Conservation (phyloP, 1,140 invertebrate genomes). For the Ostrea edulis region DNA sequence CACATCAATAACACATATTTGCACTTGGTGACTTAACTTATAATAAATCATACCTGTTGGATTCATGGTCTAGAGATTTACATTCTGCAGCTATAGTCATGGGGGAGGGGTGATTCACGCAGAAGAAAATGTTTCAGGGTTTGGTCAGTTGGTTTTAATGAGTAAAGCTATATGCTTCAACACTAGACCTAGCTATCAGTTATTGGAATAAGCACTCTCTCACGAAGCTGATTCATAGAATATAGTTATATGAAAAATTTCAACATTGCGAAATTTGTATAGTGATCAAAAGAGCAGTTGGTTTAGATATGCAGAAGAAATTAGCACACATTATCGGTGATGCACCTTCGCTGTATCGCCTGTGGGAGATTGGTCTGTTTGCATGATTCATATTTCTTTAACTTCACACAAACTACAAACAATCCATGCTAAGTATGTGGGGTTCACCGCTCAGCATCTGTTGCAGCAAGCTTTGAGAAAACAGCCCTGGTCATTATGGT, state of each 20-base stretch:
- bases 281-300: no score
- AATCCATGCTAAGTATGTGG: background rate
- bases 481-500: background rate
- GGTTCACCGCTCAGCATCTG: background rate
- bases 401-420: background rate
- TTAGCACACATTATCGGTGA: no score
- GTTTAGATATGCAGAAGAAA: no score
- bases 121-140: background rate
- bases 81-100: background rate
- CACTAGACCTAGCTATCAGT: no score
- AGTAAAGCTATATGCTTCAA: background rate
- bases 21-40: conserved; percentile 11
- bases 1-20: conserved; percentile 21
- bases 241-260: no score
- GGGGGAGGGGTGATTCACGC: background rate
- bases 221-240: no score
- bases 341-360: no score
- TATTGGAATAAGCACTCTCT: no score
- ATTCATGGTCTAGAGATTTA: background rate
- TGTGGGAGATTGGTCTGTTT: background rate
- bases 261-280: no score
- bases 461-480: background rate
- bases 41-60: conserved; percentile 13
- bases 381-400: conserved; percentile 21
- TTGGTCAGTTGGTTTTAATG: background rate